Conservation (phyloP, 2,888 invertebrate genomes). For the Adelognathus sp. region DNA sequence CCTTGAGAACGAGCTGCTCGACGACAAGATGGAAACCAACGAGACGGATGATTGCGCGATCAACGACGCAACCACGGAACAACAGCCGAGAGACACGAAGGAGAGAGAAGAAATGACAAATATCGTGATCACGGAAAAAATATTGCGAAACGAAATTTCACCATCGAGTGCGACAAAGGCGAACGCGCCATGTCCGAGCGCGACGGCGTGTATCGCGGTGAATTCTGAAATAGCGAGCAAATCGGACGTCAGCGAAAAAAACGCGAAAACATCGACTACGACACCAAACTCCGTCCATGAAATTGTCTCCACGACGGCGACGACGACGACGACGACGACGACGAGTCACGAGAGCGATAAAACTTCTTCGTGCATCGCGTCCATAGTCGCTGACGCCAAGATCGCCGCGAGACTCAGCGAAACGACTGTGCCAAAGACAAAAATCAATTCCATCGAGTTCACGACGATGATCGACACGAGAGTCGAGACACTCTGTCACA, state of each 20-base stretch:
- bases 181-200: no score
- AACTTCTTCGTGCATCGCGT: conserved; percentile 66
- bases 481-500: neutral
- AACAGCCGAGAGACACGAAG: neutral
- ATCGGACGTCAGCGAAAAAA: conserved; percentile 19
- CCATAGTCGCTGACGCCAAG: conserved; percentile 75
- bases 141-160: conserved; percentile 69
- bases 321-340: no score
- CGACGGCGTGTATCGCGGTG: no score
- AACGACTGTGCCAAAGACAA: conserved; percentile 57
- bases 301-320: no score
- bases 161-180: conserved; percentile 74
- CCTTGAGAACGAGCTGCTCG: conserved; percentile 63
- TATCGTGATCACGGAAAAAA: conserved; percentile 69
- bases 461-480: conserved; percentile 33
- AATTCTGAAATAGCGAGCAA: conserved; percentile 10
- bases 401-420: conserved; percentile 74
- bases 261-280: conserved; percentile 42
- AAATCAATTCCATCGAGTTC: conserved; percentile 43
- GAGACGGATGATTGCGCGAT: conserved; percentile 70
- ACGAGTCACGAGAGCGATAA: conserved; percentile 63
- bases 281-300: conserved; percentile 56
- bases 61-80: conserved; percentile 66
- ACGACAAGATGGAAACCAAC: conserved; percentile 67
- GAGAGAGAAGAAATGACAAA: conserved; percentile 55